phyloP scores from a whole-genome alignment of 2,113 vertebrate genomes.

The Brevimyrus niger region DNA sequence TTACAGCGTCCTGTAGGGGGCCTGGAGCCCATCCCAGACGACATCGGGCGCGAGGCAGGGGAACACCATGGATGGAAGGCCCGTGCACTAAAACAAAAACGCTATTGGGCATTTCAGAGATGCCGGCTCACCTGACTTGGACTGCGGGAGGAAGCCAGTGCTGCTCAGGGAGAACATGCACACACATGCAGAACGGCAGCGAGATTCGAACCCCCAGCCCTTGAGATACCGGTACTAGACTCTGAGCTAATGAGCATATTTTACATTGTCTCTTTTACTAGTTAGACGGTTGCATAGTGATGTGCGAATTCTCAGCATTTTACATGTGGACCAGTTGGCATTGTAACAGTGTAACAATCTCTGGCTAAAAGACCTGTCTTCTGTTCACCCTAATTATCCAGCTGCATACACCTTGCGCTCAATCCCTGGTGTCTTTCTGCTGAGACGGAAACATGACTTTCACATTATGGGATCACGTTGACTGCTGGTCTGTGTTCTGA shows the following conservation, averaged over 20 bases:
- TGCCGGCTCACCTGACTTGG: background rate
- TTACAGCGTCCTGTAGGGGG: background rate
- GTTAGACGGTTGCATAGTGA: conserved; percentile 7
- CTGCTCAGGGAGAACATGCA: background rate
- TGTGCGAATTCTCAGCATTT: conserved; percentile 17
- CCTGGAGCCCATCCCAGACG: background rate
- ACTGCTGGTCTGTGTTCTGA: background rate
- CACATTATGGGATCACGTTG: background rate
- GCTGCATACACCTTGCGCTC: background rate
- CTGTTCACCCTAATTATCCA: conserved; percentile 16
- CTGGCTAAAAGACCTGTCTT: background rate
- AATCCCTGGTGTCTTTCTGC: background rate
- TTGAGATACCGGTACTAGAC: background rate
- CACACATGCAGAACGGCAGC: background rate
- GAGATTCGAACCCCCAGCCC: background rate
- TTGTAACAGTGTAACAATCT: background rate
- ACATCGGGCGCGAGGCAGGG: background rate
- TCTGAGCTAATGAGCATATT: background rate
- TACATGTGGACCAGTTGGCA: conserved; percentile 1
- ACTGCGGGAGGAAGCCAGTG: background rate
- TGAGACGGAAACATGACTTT: background rate
- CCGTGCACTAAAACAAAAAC: background rate
- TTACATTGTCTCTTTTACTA: background rate
- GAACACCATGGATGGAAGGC: background rate
- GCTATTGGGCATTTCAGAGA: background rate